Percentiles rank a stretch among this genome's conserved stretches.
Evolutionary conservation across 1,140 invertebrate genomes (phyloP).

Genomic region (Phthorimaea operculella): DNA sequence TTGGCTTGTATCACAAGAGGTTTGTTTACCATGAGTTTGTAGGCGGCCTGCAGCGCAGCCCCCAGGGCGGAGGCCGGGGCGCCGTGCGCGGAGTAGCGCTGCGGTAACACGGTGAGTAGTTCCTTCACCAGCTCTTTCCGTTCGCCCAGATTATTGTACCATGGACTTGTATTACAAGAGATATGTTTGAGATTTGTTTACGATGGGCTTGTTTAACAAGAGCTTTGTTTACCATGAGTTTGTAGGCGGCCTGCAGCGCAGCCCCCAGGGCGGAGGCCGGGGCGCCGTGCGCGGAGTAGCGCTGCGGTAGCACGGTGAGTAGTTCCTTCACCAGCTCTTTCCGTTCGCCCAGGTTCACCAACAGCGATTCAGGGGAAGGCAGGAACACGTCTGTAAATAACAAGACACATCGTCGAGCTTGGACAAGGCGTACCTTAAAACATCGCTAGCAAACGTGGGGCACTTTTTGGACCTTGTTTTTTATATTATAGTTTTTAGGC

Average conservation of each 20-base stretch:
- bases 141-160: slow-evolving; percentile 93
- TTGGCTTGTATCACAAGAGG: too few relatives aligned
- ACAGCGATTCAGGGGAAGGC: slow-evolving; percentile 89
- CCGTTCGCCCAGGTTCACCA: slow-evolving; percentile 92
- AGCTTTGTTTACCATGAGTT: slow-evolving; percentile 84
- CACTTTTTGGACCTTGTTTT: too few relatives aligned
- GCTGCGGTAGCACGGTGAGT: slow-evolving; percentile 81
- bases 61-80: slow-evolving; percentile 88
- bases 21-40: slow-evolving; percentile 94
- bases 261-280: slow-evolving; percentile 91
- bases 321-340: slow-evolving; percentile 84
- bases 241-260: slow-evolving; percentile 91
- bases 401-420: too few relatives aligned
- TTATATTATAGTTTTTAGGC: too few relatives aligned
- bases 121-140: slow-evolving; percentile 82
- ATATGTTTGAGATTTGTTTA: too few relatives aligned
- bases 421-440: too few relatives aligned
- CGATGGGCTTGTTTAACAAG: too few relatives aligned
- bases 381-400: slow-evolving; percentile 81
- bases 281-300: slow-evolving; percentile 80
- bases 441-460: too few relatives aligned
- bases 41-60: slow-evolving; percentile 91
- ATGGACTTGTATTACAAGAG: too few relatives aligned
- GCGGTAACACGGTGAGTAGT: slow-evolving; percentile 84
- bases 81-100: slow-evolving; percentile 81